phyloP scores from a whole-genome alignment of 2,888 invertebrate genomes.

The Bimastos eiseni region DNA sequence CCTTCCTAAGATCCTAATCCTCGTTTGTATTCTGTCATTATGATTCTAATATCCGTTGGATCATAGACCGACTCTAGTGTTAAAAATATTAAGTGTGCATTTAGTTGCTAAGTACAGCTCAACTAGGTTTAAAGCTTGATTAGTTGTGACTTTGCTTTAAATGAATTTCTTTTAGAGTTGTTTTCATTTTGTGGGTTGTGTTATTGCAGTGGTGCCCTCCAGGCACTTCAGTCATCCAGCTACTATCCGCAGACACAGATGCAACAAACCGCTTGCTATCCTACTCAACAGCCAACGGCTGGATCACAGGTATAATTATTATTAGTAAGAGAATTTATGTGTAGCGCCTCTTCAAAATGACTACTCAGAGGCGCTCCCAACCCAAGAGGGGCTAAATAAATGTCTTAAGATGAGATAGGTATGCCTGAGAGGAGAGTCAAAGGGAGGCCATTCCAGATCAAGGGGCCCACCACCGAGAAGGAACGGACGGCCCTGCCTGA shows the following conservation, averaged over 20 bases:
- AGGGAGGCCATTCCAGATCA: too few relatives aligned
- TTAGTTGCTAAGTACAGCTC: neutral
- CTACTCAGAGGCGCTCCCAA: too few relatives aligned
- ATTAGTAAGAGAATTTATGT: too few relatives aligned
- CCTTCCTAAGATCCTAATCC: neutral
- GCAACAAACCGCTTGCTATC: conserved; percentile 59
- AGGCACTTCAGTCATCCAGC: conserved; percentile 60
- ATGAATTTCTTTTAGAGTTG: neutral
- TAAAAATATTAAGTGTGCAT: neutral
- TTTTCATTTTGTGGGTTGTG: neutral
- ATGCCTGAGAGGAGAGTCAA: too few relatives aligned
- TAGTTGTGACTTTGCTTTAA: neutral
- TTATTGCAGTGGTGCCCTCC: conserved; percentile 60
- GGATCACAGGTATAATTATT: conserved; percentile 31
- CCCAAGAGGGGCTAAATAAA: too few relatives aligned
- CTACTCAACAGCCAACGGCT: conserved; percentile 49
- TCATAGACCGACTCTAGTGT: neutral
- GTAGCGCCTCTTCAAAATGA: too few relatives aligned
- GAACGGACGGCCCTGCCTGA: too few relatives aligned
- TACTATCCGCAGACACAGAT: conserved; percentile 53
- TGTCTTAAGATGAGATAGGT: too few relatives aligned
- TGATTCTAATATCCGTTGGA: neutral
- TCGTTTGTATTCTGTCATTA: neutral
- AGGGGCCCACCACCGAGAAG: too few relatives aligned
- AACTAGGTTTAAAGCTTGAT: neutral